phyloP scores from a whole-genome alignment of 35 echinoderm and acorn worm genomes.

The Lytechinus pictus region DNA sequence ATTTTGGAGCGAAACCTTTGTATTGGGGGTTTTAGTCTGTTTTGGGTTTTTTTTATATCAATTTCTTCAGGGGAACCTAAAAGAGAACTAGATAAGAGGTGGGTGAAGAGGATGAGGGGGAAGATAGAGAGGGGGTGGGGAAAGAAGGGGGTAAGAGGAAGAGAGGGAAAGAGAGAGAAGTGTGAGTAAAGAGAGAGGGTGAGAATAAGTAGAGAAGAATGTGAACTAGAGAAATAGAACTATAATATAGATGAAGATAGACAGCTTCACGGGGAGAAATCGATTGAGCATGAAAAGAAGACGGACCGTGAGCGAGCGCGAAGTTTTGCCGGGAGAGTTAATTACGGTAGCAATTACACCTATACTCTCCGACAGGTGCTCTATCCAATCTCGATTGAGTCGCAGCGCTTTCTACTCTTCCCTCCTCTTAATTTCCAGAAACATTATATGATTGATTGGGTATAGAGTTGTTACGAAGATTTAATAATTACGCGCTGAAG shows the following conservation, averaged over 20 bases:
- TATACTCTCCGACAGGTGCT: conserved; percentile 1
- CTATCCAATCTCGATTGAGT: background rate
- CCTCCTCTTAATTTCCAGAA: background rate
- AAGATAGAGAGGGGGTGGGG: background rate
- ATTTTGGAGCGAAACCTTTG: too few species aligned
- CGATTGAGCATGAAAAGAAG: background rate
- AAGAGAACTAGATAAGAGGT: too few species aligned
- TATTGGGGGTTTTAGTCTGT: too few species aligned
- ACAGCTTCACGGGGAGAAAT: background rate
- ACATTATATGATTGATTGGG: background rate
- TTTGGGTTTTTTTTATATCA: too few species aligned
- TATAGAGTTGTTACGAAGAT: conserved; percentile 8
- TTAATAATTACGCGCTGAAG: conserved; percentile 7
- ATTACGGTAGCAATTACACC: conserved; percentile 43
- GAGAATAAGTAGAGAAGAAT: background rate
- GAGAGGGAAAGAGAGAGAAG: background rate
- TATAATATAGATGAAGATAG: background rate
- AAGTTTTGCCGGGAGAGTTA: conserved; percentile 39
- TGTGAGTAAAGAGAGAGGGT: background rate
- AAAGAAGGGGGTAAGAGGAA: background rate
- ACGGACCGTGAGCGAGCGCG: background rate
- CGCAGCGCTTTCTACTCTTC: background rate
- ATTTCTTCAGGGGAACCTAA: too few species aligned
- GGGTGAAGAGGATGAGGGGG: background rate
- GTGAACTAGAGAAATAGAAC: background rate